Base-by-base conservation (phyloP, 1,140 invertebrate genomes). In the Delia radicum region DNA sequence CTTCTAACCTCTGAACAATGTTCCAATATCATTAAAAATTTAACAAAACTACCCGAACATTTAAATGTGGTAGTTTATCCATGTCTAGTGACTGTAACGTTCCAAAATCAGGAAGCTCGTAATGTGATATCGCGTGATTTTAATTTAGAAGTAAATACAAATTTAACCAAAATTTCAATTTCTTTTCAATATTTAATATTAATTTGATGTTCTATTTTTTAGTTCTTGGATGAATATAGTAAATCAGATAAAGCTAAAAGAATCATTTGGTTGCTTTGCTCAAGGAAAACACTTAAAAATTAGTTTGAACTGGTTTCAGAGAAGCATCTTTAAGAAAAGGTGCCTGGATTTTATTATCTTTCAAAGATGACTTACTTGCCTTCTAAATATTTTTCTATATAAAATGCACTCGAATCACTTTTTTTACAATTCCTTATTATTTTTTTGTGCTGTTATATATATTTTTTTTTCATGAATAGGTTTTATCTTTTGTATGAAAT, bases 41-140 rank as follows among this genome's bases (percentile, higher is more conserved):
- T 86, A 76, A 78, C 79, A 72, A 85, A 86, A 75, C 72, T 86
- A 71, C 78, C 85, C 13, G 74, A 77, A 27, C 71, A 82, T 29
- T 85, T 97, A 33, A 92, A 92, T 74, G 89, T 89, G 65, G 91
- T 94, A 29, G 90, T 98, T 27, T 94, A 97, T 87, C 96, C 97
- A 1, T 96, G 95, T 0, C 88, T 99, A 33, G 90, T 97, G 74
- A 91, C 93, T 12, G 18, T 84, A 29, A 85, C 77, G 71, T 81
- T 78, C 55, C 78, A 83, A 71, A 85, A 86, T 81, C 26, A 79
- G 0, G 55, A 80, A 3, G 85, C 82, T 13, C 79, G 80, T 72
- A 78, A 81, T 79, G 74, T 83, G 29, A 79, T 86, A 65, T 74
- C 78, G 31, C 79, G 76, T 69, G 81, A 85, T 29, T 86, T 86